Evolutionary conservation across 2,888 invertebrate genomes (phyloP).

Genomic region (Hydrotaea cyrtoneurina): DNA sequence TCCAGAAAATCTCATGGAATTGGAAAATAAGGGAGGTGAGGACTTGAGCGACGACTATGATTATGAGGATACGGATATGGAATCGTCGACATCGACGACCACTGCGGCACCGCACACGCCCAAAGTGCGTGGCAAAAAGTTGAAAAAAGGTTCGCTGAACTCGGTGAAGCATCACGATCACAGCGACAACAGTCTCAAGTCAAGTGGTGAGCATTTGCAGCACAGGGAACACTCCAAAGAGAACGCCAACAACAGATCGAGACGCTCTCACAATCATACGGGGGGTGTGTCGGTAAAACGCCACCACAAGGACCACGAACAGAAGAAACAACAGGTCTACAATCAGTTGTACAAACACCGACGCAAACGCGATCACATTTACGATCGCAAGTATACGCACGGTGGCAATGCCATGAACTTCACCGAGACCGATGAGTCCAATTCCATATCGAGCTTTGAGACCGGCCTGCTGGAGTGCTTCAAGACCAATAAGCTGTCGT

Average conservation of each 20-base stretch:
- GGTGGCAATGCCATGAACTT: constrained; percentile 87
- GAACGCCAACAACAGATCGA: not conserved
- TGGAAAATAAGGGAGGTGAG: constrained; percentile 78
- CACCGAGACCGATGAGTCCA: constrained; percentile 83
- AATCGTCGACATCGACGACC: constrained; percentile 26
- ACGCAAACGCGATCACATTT: constrained; percentile 81
- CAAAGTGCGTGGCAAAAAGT: constrained; percentile 68
- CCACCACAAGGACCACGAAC: constrained; percentile 36
- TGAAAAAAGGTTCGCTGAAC: constrained; percentile 73
- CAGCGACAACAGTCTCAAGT: constrained; percentile 60
- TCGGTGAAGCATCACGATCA: constrained; percentile 45
- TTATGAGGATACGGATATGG: constrained; percentile 23
- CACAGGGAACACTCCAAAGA: constrained; percentile 21
- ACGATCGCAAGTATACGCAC: constrained; percentile 89
- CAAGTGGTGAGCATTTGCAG: constrained; percentile 37
- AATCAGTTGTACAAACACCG: constrained; percentile 75
- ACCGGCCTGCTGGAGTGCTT: constrained; percentile 88
- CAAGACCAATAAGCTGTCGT: constrained; percentile 87
- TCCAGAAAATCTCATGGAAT: constrained; percentile 70
- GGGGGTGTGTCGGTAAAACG: not conserved
- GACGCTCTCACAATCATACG: constrained; percentile 24
- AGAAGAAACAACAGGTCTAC: constrained; percentile 73
- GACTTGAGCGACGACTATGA: constrained; percentile 73
- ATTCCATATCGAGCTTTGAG: constrained; percentile 92
- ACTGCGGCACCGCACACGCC: constrained; percentile 41